A percentile compares a stretch with the other conserved stretches of the same genome.
Evolutionary conservation across 2,888 invertebrate species (phyloP).

Genomic region (Eupithecia insigniata): DNA sequence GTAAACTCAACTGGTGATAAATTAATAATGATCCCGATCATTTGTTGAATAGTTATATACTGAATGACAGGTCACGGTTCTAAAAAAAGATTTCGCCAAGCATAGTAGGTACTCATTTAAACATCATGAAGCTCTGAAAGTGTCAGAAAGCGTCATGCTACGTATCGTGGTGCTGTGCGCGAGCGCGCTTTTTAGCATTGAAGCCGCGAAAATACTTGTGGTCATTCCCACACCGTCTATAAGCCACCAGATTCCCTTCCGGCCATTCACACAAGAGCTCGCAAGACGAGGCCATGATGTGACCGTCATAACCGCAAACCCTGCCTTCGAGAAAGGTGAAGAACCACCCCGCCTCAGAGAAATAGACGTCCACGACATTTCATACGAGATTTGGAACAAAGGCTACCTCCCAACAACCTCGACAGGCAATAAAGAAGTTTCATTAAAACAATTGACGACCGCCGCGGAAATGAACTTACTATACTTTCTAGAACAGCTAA

Average conservation of each 20-base stretch:
- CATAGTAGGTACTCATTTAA: neutral
- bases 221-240: constrained; percentile 60
- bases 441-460: neutral
- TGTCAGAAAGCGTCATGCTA: neutral
- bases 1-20: no score
- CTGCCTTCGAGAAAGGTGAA: constrained; percentile 44
- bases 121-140: neutral
- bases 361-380: constrained; percentile 1
- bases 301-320: constrained; percentile 62
- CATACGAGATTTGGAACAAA: constrained; percentile 56
- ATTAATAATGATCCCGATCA: no score
- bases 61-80: no score
- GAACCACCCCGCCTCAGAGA: constrained; percentile 25
- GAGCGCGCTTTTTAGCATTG: neutral
- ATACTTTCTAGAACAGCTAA: constrained; percentile 17
- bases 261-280: constrained; percentile 58
- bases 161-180: neutral
- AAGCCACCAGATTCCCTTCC: constrained; percentile 68
- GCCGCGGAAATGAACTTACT: constrained; percentile 1
- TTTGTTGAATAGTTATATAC: no score
- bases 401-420: constrained; percentile 9
- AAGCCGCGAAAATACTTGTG: constrained; percentile 59
- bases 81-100: neutral
- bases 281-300: constrained; percentile 67
- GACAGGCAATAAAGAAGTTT: neutral